Base-by-base conservation (phyloP, 2,888 invertebrate genomes). In the Tinea pellionella region DNA sequence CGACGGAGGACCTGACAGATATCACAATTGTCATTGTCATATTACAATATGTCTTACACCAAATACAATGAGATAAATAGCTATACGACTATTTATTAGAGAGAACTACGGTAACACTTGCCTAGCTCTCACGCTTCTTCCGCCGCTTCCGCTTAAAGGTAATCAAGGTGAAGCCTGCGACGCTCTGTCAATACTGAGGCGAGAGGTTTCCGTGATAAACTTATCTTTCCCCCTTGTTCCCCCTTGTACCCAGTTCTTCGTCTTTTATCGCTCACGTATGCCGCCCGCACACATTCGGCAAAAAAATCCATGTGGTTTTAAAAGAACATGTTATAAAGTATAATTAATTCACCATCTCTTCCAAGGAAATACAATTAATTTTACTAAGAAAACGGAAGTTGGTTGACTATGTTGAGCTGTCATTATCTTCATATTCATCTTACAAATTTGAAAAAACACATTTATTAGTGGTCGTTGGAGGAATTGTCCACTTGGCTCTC, bases 181-280 rank as follows among this genome's bases (percentile, higher is more conserved):
- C 78, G 84, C 77, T 83, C 80, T 83, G 85, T 86, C 86, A 86
- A 86, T 86, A 86, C 77, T 75, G 75, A 79, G 79, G 77, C 82
- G 82, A 85, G 81, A 83, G 84, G 82, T 82, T 83, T 80, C 78
- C 74, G 78, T 84, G 86, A 86, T 86, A 86, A 86, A 86, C 82
- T 86, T 86, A 86, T 85, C 82, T 81, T 71, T 63, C 74, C 71
- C 70, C 66, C 64, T 65, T 65, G 55, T 66, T 69, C 65, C 64
- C 67, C n/a, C n/a, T n/a, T n/a, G n/a, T n/a, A 67, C 66, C 66
- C 66, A 61, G 63, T 63, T 64, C 73, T 73, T 71, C 81, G 76
- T 32, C 59, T 75, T 80, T 82, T 83, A 83, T 84, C 79, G 78
- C 76, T 77, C 80, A 81, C 82, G 78, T 82, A 78, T 78, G 75